Conservation (phyloP, 2,113 vertebrate genomes). For the Sminthopsis crassicaudata region DNA sequence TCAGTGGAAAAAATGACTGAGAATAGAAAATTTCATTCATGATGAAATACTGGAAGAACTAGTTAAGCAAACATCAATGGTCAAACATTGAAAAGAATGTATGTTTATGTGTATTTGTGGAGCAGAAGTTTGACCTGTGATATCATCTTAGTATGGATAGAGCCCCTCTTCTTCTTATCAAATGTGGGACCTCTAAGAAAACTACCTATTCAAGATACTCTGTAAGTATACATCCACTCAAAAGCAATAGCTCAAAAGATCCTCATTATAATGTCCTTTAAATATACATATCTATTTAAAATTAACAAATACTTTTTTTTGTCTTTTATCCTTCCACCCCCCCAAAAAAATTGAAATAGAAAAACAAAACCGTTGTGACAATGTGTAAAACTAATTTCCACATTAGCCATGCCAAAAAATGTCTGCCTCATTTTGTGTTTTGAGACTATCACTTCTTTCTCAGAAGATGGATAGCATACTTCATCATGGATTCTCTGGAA, state of each 20-base stretch:
- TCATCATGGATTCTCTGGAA: background rate
- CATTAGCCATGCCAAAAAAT: background rate
- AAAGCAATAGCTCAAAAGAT: background rate
- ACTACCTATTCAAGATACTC: background rate
- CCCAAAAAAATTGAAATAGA: background rate
- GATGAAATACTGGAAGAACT: background rate
- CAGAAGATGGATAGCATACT: background rate
- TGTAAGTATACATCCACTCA: background rate
- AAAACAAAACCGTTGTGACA: background rate
- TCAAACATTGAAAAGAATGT: background rate
- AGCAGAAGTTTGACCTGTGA: background rate
- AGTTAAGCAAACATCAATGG: background rate
- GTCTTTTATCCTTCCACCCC: background rate
- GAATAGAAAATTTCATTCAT: background rate
- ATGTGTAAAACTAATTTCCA: background rate
- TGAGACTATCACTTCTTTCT: background rate
- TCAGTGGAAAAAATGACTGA: background rate
- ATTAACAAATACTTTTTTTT: background rate
- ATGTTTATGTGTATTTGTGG: background rate
- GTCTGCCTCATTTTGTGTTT: background rate
- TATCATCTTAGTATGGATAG: background rate
- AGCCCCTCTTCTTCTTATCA: background rate
- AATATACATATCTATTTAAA: background rate
- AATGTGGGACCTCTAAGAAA: background rate
- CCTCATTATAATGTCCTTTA: background rate